A percentile compares a stretch with the other conserved stretches of the same genome.
Evolutionary conservation across 2,113 vertebrate species (phyloP).

Genomic region (Callipepla squamata): DNA sequence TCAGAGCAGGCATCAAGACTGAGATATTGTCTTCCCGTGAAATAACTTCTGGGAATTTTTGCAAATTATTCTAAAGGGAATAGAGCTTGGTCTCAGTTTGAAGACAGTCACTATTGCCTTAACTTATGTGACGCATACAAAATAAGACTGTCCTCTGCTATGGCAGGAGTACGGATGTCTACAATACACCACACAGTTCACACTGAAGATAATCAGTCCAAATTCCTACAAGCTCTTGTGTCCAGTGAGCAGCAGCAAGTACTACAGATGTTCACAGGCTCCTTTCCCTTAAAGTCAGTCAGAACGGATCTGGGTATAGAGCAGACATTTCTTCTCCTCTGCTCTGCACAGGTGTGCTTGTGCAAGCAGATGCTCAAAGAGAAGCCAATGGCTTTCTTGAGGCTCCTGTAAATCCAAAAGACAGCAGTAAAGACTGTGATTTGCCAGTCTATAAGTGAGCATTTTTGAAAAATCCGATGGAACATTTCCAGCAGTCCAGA

Average conservation of each 20-base stretch:
- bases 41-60: neutral
- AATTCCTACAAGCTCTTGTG: neutral
- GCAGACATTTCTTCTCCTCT: neutral
- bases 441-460: neutral
- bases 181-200: neutral
- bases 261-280: neutral
- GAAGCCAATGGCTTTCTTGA: conserved; percentile 16
- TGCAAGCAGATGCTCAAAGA: conserved; percentile 4
- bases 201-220: neutral
- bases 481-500: conserved; percentile 35
- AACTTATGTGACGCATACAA: neutral
- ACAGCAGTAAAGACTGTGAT: neutral
- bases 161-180: neutral
- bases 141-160: neutral
- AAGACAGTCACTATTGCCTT: neutral
- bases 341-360: neutral
- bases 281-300: neutral
- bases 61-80: neutral
- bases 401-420: conserved; percentile 21
- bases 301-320: neutral
- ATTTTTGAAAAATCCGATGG: conserved; percentile 33
- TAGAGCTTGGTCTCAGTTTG: neutral
- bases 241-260: neutral
- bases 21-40: neutral
- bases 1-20: neutral